These are phyloP conservation scores for Acromyrmex charruanus DNA, from an alignment of 1,140 invertebrate species.

Conservation along the genomic window DNA sequence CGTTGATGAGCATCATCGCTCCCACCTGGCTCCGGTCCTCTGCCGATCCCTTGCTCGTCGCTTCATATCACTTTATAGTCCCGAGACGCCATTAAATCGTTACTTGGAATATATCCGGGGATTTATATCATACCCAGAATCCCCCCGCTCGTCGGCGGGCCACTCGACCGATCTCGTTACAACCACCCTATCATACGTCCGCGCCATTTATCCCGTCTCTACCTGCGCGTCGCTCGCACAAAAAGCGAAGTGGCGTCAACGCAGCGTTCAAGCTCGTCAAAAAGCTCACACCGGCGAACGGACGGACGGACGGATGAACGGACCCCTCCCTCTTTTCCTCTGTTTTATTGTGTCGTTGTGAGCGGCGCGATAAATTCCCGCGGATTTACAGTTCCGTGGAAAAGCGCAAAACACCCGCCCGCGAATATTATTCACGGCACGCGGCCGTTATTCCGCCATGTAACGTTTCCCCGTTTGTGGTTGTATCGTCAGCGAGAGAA, in stretches of 20 bases:
- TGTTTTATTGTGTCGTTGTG: conserved; percentile 71
- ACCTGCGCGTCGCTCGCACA: conserved; percentile 32
- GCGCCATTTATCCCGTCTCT: conserved; percentile 56
- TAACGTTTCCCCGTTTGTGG: conserved; percentile 49
- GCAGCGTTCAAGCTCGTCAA: conserved; percentile 62
- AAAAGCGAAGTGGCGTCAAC: conserved; percentile 50
- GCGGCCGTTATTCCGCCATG: conserved; percentile 67
- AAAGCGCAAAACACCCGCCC: conserved; percentile 47
- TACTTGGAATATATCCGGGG: conserved; percentile 44
- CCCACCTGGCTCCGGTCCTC: too few relatives aligned
- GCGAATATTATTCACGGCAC: conserved; percentile 74
- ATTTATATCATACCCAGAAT: conserved; percentile 29
- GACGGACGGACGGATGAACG: conserved; percentile 20
- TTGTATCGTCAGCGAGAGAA: conserved; percentile 28
- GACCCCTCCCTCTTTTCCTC: not conserved
- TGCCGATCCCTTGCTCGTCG: not conserved
- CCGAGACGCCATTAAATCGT: conserved; percentile 55
- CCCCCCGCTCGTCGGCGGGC: conserved; percentile 4
- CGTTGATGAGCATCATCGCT: conserved; percentile 37
- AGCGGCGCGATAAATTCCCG: conserved; percentile 71
- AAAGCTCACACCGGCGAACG: conserved; percentile 55
- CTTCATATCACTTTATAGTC: conserved; percentile 45
- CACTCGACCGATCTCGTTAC: conserved; percentile 56
- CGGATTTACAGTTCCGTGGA: conserved; percentile 66
- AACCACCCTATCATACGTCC: conserved; percentile 31